Evolutionary conservation across 2,113 vertebrate species (phyloP).

Genomic region (Perca fluviatilis): DNA sequence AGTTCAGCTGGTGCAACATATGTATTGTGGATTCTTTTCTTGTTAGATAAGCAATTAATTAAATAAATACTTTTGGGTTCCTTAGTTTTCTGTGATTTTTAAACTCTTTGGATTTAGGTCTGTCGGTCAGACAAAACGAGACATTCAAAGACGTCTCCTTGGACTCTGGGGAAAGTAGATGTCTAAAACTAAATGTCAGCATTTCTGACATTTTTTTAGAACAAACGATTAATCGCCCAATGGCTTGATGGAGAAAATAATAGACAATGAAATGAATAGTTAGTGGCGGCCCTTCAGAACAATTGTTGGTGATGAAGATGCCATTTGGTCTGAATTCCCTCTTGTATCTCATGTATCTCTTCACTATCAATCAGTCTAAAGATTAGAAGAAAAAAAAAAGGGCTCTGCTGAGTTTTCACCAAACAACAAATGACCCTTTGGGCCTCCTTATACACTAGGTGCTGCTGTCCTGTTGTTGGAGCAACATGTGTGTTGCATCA

Average conservation of each 20-base stretch:
- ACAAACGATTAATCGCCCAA: not conserved
- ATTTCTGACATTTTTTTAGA: not conserved
- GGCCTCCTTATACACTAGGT: not conserved
- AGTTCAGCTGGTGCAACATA: not conserved
- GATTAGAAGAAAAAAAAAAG: no score
- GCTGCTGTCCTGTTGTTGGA: not conserved
- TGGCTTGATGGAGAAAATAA: not conserved
- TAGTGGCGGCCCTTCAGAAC: not conserved
- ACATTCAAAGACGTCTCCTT: no score
- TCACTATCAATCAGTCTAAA: not conserved
- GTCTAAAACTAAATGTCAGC: no score
- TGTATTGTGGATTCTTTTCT: no score
- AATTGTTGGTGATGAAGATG: not conserved
- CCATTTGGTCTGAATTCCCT: not conserved
- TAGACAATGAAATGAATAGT: not conserved
- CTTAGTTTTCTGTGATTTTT: no score
- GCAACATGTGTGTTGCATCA: conserved; percentile 13
- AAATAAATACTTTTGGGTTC: no score
- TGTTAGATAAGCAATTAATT: no score
- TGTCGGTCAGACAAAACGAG: no score
- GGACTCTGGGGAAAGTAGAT: no score
- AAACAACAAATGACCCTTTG: not conserved
- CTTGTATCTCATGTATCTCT: not conserved
- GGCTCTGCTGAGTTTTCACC: not conserved
- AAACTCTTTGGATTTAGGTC: no score